Conservation (phyloP, 1,140 invertebrate species). For the Drosophila ercepeae region DNA sequence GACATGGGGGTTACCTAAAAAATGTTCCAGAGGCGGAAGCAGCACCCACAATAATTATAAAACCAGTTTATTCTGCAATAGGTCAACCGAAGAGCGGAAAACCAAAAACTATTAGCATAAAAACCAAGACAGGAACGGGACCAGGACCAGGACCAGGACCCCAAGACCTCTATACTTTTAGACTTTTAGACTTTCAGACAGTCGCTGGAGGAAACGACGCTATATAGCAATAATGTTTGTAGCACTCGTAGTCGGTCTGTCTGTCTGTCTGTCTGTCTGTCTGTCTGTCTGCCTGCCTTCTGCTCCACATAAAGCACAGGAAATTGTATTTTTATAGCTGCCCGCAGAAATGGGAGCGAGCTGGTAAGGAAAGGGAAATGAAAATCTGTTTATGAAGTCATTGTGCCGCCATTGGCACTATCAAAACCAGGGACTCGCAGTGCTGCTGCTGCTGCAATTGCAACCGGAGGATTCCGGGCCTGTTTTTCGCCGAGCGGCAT, state of each 20-base stretch:
- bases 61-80: constrained; percentile 37
- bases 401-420: constrained; percentile 62
- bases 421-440: constrained; percentile 31
- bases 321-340: constrained; percentile 66
- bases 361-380: constrained; percentile 45
- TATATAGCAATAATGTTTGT: constrained; percentile 15
- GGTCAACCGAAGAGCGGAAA: constrained; percentile 28
- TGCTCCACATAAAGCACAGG: constrained; percentile 58
- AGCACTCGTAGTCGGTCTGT: constrained; percentile 3
- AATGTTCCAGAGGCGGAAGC: constrained; percentile 12
- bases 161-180: background rate
- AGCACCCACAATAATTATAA: constrained; percentile 33
- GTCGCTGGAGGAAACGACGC: constrained; percentile 7
- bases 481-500: constrained; percentile 24
- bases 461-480: constrained; percentile 31
- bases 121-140: constrained; percentile 6
- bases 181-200: background rate
- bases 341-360: constrained; percentile 22
- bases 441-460: constrained; percentile 34
- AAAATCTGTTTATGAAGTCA: constrained; percentile 79
- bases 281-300: constrained; percentile 8
- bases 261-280: constrained; percentile 4
- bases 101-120: constrained; percentile 35
- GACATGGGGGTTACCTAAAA: background rate
- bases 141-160: background rate